phyloP scores from a whole-genome alignment of 2,888 invertebrate genomes.

The Ochropleura plecta region DNA sequence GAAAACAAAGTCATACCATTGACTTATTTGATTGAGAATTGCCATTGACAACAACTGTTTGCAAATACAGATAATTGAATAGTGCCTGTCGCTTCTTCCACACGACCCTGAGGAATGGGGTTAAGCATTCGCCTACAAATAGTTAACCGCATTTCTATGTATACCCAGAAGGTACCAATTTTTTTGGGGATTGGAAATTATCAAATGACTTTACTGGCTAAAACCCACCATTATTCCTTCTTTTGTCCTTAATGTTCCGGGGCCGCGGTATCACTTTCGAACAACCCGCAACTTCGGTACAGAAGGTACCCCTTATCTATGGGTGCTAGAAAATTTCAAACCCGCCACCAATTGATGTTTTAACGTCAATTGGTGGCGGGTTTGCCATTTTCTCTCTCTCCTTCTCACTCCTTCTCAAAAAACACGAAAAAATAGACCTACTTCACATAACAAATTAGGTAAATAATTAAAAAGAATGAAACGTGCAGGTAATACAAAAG shows the following conservation, averaged over 20 bases:
- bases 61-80: not conserved
- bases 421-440: not conserved
- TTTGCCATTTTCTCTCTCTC: too few species aligned
- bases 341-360: not conserved
- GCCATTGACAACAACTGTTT: not conserved
- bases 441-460: slow-evolving; percentile 12
- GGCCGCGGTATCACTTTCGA: too few species aligned
- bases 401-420: too few species aligned
- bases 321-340: not conserved
- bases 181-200: too few species aligned
- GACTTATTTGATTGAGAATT: not conserved
- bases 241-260: too few species aligned
- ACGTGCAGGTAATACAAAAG: slow-evolving; percentile 24
- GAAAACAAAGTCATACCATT: not conserved
- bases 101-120: too few species aligned
- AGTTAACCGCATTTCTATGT: not conserved
- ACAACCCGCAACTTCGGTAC: too few species aligned
- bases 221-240: too few species aligned
- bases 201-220: too few species aligned
- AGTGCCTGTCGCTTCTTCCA: not conserved
- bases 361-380: too few species aligned
- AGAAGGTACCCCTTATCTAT: too few species aligned
- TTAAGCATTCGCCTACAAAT: not conserved
- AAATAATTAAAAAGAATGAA: slow-evolving; percentile 13
- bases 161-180: not conserved